Evolutionary conservation across 1,140 invertebrate genomes (phyloP), one percentile per base, ranked within the genome.

Genomic region (Drosophila nigromelanica): DNA sequence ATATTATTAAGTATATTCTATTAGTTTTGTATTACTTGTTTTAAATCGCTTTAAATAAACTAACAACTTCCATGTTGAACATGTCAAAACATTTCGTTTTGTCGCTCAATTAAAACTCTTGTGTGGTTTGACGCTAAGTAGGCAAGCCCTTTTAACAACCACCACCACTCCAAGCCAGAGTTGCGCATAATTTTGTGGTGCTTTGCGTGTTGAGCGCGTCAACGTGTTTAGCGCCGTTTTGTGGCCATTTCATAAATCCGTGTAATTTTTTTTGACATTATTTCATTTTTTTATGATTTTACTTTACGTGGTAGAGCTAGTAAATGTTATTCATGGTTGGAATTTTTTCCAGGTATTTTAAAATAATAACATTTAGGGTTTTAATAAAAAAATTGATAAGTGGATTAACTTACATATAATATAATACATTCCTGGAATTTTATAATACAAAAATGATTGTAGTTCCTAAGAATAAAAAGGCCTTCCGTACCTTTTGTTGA

Each of bases 211-310:
- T 62, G 39, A 73, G 64, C 81, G 68, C 73, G 80, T 80, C 76
- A 85, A 76, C 80, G 63, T 83, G 80, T 83, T 83, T 73, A 85
- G 73, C 80, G 54, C 73, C 74, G 68, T 83, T 83, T 83, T 83
- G 80, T 83, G 80, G 63, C 73, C 72, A 64, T 76, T 83, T 76
- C 62, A 80, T 63, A 83, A 79, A 76, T 80, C 73, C 76, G 80
- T 83, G 80, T 85, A 66, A 80, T 76, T 70, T 80, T 51, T 51
- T 72, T 72, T 58, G 62, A 59, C 62, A 72, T 64, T 56, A 27
- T 24, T 54, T 45, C 40, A 45, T 52, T 62, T 60, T 63, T 52
- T 15, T 37, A 7, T 8, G 12, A 15, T 5, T 8, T 8, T 37
- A 5, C 39, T 55, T 2, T 33, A 24, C 11, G 33, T 12, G 2